Percentiles rank a stretch among this genome's conserved stretches.
Conservation (phyloP, 1,140 invertebrate species). For the Hestina assimilis region DNA sequence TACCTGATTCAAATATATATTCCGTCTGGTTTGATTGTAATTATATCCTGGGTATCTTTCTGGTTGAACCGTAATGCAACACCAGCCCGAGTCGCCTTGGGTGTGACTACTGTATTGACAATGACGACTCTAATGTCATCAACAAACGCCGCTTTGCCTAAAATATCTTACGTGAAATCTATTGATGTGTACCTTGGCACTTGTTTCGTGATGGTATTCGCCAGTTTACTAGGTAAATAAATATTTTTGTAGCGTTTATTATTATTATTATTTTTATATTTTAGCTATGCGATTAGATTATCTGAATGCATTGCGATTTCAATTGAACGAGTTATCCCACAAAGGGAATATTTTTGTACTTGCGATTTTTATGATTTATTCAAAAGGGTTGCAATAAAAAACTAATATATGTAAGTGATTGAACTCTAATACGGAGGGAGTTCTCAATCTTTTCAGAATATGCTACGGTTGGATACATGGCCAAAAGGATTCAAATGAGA, state of each 20-base stretch:
- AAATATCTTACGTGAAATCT: constrained; percentile 99
- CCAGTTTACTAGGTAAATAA: constrained; percentile 94
- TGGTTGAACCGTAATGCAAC: constrained; percentile 96
- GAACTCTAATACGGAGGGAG: constrained; percentile 10
- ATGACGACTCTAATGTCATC: constrained; percentile 99
- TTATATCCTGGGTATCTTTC: constrained; percentile 99
- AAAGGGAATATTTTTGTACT: no score
- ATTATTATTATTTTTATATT: constrained; percentile 3
- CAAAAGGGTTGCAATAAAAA: no score
- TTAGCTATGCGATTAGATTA: constrained; percentile 23
- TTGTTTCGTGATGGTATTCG: constrained; percentile 99
- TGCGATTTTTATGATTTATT: no score
- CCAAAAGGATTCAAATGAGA: constrained; percentile 96
- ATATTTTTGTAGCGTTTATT: no score
- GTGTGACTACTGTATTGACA: constrained; percentile 98
- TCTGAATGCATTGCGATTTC: not conserved
- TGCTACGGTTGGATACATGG: constrained; percentile 97
- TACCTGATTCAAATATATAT: constrained; percentile 99
- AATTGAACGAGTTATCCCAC: no score
- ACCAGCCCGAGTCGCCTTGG: constrained; percentile 96
- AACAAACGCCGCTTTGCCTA: constrained; percentile 97
- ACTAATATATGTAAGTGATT: not conserved
- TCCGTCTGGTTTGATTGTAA: constrained; percentile 98
- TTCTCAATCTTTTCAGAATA: constrained; percentile 86
- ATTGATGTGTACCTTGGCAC: constrained; percentile 99